phyloP scores from a whole-genome alignment of 1,140 invertebrate genomes.

The Hyles euphorbiae region DNA sequence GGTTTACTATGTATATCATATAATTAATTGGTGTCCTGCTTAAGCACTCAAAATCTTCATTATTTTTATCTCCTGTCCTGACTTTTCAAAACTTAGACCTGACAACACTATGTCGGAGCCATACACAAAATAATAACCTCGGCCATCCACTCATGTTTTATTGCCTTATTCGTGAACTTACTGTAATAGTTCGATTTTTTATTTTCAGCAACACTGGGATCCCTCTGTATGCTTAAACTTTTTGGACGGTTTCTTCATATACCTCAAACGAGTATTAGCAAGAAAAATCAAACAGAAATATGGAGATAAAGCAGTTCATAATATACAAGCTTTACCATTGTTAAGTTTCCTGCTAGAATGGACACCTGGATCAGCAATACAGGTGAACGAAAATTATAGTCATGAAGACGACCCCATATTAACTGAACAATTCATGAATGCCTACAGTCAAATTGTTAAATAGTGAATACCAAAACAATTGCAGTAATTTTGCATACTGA shows the following conservation, averaged over 20 bases:
- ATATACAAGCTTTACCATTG: slow-evolving; percentile 42
- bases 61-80: too few relatives aligned
- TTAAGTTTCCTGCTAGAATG: slow-evolving; percentile 50
- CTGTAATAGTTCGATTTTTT: slow-evolving; percentile 7
- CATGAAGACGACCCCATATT: slow-evolving; percentile 61
- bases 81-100: too few relatives aligned
- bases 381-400: slow-evolving; percentile 37
- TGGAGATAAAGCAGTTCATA: slow-evolving; percentile 37
- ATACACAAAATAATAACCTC: too few relatives aligned
- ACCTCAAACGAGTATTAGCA: slow-evolving; percentile 50
- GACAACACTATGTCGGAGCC: too few relatives aligned
- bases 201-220: slow-evolving; percentile 61
- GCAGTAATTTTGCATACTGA: neutral
- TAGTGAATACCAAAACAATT: neutral
- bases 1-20: too few relatives aligned
- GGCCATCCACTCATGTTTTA: too few relatives aligned
- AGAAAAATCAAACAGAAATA: slow-evolving; percentile 44
- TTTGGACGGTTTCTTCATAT: slow-evolving; percentile 52
- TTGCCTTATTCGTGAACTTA: too few relatives aligned
- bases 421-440: slow-evolving; percentile 43
- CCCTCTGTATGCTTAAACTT: slow-evolving; percentile 62
- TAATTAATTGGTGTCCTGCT: too few relatives aligned
- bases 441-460: slow-evolving; percentile 27
- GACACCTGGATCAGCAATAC: slow-evolving; percentile 34
- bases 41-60: too few relatives aligned